Evolutionary conservation across 2,888 invertebrate species (phyloP), one percentile per base, ranked within the genome.

Genomic region (Eristalis arbustorum): DNA sequence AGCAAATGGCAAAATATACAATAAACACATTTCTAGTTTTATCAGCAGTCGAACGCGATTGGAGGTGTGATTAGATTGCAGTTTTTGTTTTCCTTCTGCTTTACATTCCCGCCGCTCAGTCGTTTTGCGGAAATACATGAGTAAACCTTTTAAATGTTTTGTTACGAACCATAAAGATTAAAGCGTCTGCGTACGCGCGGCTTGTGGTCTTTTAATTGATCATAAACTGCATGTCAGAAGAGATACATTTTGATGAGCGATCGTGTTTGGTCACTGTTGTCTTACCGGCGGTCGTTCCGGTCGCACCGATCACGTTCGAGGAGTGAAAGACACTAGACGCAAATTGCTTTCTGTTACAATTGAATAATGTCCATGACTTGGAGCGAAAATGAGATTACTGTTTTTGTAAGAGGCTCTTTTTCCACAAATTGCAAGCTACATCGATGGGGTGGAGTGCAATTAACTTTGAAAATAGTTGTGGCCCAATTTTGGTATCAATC

Each of bases 51-150:
- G 3, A 72, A 49, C 23, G 49, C 72, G 63, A 63, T 72, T 22
- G 63, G 25, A 13, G 8, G 14, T 63, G 69, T 23, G 72, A 72
- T 72, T 72, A 72, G 72, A 72, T 72, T 72, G 72, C 62, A 72
- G 37, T 71, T 62, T 61, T 66, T 56, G 14, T 59, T 57, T 67
- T 31, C 6, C 8, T 31, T 31, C 31, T 66, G 31, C 31, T 59
- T 22, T 69, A 18, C 18, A 37, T 37, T 13, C 37, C 37, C 37
- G 37, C 11, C 37, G 2, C 3, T 37, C 11, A 11, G 34, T 31
- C 37, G 13, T 6, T 59, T 25, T 25, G 59, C 59, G 59, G 59
- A 59, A 59, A 59, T 59, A 28, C 25, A 59, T 18, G 49, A 49
- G 49, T 49, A 18, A 3, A 59, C 11, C 4, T 14, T 11, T 59